Evolutionary conservation across 2,113 vertebrate species (phyloP).

Genomic region (Turnix velox): DNA sequence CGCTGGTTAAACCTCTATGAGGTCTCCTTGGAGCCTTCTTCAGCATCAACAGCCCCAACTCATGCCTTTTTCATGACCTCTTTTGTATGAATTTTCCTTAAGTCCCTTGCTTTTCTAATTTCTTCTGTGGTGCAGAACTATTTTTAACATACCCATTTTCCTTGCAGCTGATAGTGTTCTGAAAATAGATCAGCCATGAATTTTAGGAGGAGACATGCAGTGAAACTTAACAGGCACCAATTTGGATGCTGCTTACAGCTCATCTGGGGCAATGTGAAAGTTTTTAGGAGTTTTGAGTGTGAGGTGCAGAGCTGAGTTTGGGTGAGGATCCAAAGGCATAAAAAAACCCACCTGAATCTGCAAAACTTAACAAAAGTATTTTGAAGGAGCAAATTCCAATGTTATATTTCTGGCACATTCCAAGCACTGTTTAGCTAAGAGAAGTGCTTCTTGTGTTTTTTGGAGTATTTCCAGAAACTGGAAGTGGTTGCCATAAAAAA

Average conservation of each 20-base stretch:
- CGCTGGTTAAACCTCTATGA: no score
- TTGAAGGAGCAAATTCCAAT: not conserved
- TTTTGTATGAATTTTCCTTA: not conserved
- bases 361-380: not conserved
- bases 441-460: not conserved
- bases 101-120: not conserved
- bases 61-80: not conserved
- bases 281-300: not conserved
- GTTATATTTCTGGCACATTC: not conserved
- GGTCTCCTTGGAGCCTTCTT: no score
- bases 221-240: not conserved
- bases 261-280: not conserved
- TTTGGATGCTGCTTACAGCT: not conserved
- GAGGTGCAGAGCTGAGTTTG: not conserved
- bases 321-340: not conserved
- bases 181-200: not conserved
- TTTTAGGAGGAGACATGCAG: not conserved
- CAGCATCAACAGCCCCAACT: no score
- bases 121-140: not conserved
- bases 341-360: not conserved
- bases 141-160: constrained; percentile 3
- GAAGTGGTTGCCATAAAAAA: not conserved
- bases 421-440: not conserved
- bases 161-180: not conserved
- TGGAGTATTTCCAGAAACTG: not conserved